Conservation (phyloP, 2,113 vertebrate genomes). For the Ophthalmotilapia sp. region DNA sequence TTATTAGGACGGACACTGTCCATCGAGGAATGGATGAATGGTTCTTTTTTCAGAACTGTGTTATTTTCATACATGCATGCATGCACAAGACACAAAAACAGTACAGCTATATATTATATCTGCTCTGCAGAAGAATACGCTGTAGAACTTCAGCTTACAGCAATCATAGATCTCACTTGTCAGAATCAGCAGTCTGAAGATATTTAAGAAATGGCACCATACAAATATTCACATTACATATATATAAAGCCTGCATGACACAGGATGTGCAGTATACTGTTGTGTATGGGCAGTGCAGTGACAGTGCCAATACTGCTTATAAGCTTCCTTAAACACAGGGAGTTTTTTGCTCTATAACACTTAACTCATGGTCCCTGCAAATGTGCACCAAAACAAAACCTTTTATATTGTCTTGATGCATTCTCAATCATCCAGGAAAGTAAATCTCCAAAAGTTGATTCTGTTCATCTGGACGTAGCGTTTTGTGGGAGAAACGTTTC, state of each 20-base stretch:
- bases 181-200: background rate
- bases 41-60: background rate
- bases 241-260: background rate
- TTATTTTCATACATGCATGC: background rate
- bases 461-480: background rate
- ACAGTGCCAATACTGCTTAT: background rate
- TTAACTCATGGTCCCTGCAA: background rate
- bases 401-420: background rate
- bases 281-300: background rate
- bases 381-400: background rate
- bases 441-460: background rate
- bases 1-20: background rate
- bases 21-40: background rate
- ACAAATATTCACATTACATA: background rate
- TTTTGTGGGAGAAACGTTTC: background rate
- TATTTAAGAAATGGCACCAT: background rate
- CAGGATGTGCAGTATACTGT: background rate
- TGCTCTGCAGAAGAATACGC: background rate
- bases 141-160: background rate
- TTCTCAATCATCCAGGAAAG: background rate
- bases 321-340: background rate
- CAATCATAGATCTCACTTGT: background rate
- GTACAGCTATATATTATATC: background rate
- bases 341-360: background rate
- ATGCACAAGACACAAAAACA: background rate